phyloP scores from a whole-genome alignment of 2,113 vertebrate species.

The Dascyllus trimaculatus region DNA sequence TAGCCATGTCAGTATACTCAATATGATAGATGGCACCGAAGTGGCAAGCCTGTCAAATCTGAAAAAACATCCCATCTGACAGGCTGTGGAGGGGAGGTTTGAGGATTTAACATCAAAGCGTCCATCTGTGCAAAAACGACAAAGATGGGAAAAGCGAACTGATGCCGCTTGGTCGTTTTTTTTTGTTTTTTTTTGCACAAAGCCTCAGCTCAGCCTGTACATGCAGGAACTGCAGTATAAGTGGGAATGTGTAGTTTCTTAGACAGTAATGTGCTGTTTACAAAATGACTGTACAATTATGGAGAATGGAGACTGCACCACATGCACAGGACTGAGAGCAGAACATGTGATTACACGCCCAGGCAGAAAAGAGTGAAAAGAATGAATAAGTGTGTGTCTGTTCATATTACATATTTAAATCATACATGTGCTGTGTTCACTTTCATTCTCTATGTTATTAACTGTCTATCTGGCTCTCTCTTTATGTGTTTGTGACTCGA shows the following conservation, averaged over 20 bases:
- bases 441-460: slow-evolving; percentile 4
- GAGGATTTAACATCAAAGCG: slow-evolving; percentile 40
- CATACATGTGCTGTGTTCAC: slow-evolving; percentile 12
- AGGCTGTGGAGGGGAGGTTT: slow-evolving; percentile 20
- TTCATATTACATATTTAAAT: slow-evolving; percentile 31
- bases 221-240: slow-evolving; percentile 50
- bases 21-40: slow-evolving; percentile 34
- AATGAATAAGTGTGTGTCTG: slow-evolving; percentile 32
- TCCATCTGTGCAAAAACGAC: slow-evolving; percentile 29
- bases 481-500: slow-evolving; percentile 16
- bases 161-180: slow-evolving; percentile 1
- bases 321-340: slow-evolving; percentile 64
- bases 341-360: slow-evolving; percentile 81
- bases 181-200: no score
- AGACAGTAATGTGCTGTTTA: slow-evolving; percentile 76
- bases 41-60: slow-evolving; percentile 44
- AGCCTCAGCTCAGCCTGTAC: slow-evolving; percentile 1
- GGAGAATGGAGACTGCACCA: slow-evolving; percentile 70
- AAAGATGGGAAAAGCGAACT: slow-evolving; percentile 18
- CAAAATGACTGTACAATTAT: slow-evolving; percentile 84
- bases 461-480: not conserved
- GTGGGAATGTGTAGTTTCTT: slow-evolving; percentile 68
- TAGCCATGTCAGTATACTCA: slow-evolving; percentile 10
- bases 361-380: slow-evolving; percentile 50
- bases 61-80: slow-evolving; percentile 23